A percentile compares a stretch with the other conserved stretches of the same genome.
These are phyloP conservation scores for Volucella inflata DNA, from an alignment of 2,888 invertebrate genomes.

Conservation along the genomic window DNA sequence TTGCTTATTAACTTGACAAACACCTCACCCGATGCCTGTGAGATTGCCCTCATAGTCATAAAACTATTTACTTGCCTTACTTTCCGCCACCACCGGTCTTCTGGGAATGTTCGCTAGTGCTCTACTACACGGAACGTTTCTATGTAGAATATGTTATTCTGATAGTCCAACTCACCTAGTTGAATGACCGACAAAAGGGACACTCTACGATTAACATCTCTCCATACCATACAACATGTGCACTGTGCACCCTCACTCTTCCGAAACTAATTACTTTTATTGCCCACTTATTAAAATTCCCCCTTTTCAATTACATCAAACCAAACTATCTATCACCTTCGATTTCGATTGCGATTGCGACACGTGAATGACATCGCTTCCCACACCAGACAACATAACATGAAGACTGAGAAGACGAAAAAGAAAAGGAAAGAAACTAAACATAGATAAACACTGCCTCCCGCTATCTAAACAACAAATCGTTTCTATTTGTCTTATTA, in stretches of 20 bases:
- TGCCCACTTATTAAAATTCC: conserved; percentile 53
- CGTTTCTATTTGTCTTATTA: conserved; percentile 66
- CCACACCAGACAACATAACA: not conserved
- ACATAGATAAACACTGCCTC: conserved; percentile 32
- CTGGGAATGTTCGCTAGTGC: not conserved
- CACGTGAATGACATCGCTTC: conserved; percentile 33
- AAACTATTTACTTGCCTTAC: too few species aligned
- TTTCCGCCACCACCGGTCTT: too few species aligned
- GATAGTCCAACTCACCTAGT: not conserved
- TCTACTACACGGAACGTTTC: not conserved
- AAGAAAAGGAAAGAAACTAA: conserved; percentile 1
- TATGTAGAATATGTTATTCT: not conserved
- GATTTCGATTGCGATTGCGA: conserved; percentile 30
- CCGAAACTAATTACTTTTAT: conserved; percentile 61
- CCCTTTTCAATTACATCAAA: conserved; percentile 56
- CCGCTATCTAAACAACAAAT: conserved; percentile 64
- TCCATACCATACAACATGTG: conserved; percentile 1
- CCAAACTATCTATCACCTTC: conserved; percentile 58
- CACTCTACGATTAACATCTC: not conserved
- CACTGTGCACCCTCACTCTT: not conserved
- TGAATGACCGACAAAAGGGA: conserved; percentile 16
- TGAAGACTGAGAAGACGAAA: not conserved
- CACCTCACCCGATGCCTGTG: too few species aligned
- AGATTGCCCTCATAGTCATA: too few species aligned
- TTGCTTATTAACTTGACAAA: too few species aligned